Evolutionary conservation across 2,888 invertebrate genomes (phyloP), one percentile per base, ranked within the genome.

Genomic region (Marasmarcha lunaedactyla): DNA sequence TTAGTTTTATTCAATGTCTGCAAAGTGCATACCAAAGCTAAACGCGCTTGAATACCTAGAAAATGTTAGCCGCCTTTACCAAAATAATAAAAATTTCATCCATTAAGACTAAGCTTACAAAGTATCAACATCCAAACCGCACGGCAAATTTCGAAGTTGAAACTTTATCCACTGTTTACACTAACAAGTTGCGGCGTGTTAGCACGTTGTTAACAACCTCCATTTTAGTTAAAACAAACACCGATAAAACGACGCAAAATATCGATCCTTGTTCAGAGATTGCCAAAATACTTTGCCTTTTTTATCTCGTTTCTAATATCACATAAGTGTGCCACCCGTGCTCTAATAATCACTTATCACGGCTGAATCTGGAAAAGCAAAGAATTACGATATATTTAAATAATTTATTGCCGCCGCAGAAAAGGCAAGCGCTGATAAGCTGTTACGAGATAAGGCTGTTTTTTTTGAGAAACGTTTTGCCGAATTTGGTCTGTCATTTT

Each of bases 341-440:
- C 64, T 74, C 74, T 78, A 78, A 78, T 76, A 72, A 72, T 63
- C 71, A 65, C 60, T 73, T 78, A 81, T 83, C 81, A 51, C 44
- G 42, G 36, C 45, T 47, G 50, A 56, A 81, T 83, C 81, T 77
- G 54, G 59, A 71, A n/a, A 62, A 72, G 72, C 69, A 62, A 69
- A 78, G 83, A 79, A 67, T 71, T 81, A 78, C 79, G 64, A 76
- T 55, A 69, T 76, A 76, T 79, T 79, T 74, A 71, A 66, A 73
- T 63, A 77, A 81, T 77, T 74, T 78, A 83, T 78, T 54, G 76
- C 66, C 48, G 64, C 64, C 62, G 62, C 68, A 72, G 59, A 72
- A 72, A 77, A 69, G 70, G 65, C 59, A 63, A 60, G 52, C 50
- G 37, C 52, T 71, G 78, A 81, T 81, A 78, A 73, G 62, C 53